A percentile compares a stretch with the other conserved stretches of the same genome.
Evolutionary conservation across 2,888 invertebrate genomes (phyloP).

Genomic region (Meiosimyza platycephala): DNA sequence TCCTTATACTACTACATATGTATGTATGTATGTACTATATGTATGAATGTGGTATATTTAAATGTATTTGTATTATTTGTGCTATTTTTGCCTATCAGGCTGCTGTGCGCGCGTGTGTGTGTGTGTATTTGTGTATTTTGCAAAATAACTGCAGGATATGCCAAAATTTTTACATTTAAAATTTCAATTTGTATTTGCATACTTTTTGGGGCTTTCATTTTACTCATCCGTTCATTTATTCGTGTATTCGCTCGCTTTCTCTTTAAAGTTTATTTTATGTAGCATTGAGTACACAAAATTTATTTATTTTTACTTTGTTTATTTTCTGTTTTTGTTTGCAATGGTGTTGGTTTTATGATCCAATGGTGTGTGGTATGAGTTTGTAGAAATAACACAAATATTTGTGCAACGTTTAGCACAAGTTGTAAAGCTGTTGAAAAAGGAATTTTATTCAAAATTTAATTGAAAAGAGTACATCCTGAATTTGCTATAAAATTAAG

Average conservation of each 20-base stretch:
- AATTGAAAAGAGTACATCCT: too few relatives aligned
- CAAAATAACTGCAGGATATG: constrained; percentile 25
- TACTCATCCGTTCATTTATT: not conserved
- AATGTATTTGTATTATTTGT: constrained; percentile 4
- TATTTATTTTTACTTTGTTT: constrained; percentile 20
- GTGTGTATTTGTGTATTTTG: constrained; percentile 14
- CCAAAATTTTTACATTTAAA: not conserved
- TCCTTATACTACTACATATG: too few relatives aligned
- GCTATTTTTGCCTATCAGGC: not conserved
- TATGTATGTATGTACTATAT: too few relatives aligned
- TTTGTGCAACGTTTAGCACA: constrained; percentile 1
- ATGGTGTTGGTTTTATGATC: not conserved
- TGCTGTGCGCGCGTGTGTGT: not conserved
- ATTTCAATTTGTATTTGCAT: constrained; percentile 16
- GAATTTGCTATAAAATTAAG: too few relatives aligned
- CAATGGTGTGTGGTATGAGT: not conserved
- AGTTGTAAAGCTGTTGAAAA: constrained; percentile 6
- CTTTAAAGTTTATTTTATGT: not conserved
- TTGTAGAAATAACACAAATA: constrained; percentile 40
- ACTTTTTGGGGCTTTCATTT: constrained; percentile 1
- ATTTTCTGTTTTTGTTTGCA: not conserved
- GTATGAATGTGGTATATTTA: not conserved
- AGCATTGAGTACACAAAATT: not conserved
- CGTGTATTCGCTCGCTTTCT: not conserved
- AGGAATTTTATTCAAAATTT: not conserved